Evolutionary conservation across 1,140 invertebrate genomes (phyloP), one percentile per base, ranked within the genome.

Genomic region (Hycleus cichorii): DNA sequence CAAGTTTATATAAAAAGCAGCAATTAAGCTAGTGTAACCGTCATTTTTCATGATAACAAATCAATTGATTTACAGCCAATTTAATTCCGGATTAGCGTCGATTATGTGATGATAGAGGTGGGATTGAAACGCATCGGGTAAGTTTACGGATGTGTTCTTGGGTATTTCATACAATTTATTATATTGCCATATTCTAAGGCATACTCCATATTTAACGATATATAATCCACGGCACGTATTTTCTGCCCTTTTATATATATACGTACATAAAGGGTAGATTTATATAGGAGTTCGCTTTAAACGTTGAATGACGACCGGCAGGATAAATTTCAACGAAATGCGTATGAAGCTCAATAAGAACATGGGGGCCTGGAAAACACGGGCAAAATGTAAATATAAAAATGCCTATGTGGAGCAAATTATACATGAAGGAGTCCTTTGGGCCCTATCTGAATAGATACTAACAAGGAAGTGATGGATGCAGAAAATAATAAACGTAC

Each of bases 401-500:
- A 59, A 64, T 52, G 57, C 46, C 25, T 45, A 51, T 50, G 51
- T 57, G 7, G 57, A 62, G 51, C 49, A 49, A 58, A 56, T 60
- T 60, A 63, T 59, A 59, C 49, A 59, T 54, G 59, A 59, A 61
- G 47, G 44, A 49, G 47, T 55, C 47, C 62, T 49, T 27, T 51
- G 58, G 54, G 54, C 49, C 46, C 27, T 54, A 56, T 56, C 50
- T 32, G 62, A 66, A 66, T 66, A 62, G 62, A 64, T 56, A 57
- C 53, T 64, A 67, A 67, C 63, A 67, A 67, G 65, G 55, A 62
- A 60, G 53, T 61, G 65, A 66, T 66, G 62, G 58, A 66, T 56
- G 59, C 45, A 38, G 42, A 66, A 32, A 64, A 66, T 67, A 64
- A 62, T 64, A 65, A 65, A 60, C 52, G 55, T 45, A 43, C 26